Evolutionary conservation across 2,797 vertebrate genomes (phyloP), one percentile per base, ranked within the genome.

Genomic region (Pseudochirops corinnae): DNA sequence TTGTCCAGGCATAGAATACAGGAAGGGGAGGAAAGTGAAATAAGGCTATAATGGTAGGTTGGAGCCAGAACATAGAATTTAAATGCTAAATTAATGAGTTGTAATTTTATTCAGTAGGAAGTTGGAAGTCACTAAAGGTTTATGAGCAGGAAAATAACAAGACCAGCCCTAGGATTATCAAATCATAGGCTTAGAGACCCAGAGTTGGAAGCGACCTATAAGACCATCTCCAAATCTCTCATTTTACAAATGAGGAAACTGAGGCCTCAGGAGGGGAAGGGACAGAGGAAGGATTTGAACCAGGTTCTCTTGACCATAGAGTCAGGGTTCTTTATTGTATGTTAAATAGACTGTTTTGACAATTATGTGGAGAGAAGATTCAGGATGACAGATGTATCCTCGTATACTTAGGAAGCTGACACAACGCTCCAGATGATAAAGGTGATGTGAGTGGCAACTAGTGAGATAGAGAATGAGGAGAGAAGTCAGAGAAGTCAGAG

Each of bases 191-290:
- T 92, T 55, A 26, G 11, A 82, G 90, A 29, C 55, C 57, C 90
- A 53, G 90, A 82, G 11, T 52, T 14, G 50, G 50, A 62, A 62
- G 56, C 57, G 6, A 55, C 52, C n/a, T 57, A 55, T 14, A 28
- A 67, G 50, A 60, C 33, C 29, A 90, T 91, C 55, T 90, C 91
- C 31, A 53, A 16, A 92, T 67, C 67, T 6, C 92, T 28, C 52
- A 55, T 55, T 55, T 93, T 74, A 13, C 39, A 74, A 33, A 67
- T 4, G 56, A 93, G 93, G 90, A 93, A 92, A 95, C 82, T 5
- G 14, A 95, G 1, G 57, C 39, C 31, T 9, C 46, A 55, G 50
- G 56, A 92, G 33, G 90, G 56, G 52, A 74, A 6, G 9, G 52
- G 74, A 26, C 5, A 0, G 90, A 55, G 24, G 87, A 0, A 0